Evolutionary conservation across 2,113 vertebrate genomes (phyloP).

Genomic region (Callopanchax toddi): DNA sequence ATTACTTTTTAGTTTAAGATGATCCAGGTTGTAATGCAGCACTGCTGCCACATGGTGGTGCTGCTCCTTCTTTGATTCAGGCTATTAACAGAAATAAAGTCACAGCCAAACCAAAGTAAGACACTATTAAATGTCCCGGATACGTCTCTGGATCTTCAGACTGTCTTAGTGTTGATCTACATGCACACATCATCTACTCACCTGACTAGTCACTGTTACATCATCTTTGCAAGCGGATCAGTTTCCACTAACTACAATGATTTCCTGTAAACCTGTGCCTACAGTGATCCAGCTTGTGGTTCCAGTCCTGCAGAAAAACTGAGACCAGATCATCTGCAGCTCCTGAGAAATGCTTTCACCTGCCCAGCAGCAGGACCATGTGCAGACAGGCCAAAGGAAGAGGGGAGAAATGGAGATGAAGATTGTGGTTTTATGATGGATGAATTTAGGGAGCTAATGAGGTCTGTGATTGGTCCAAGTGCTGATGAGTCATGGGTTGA

Average conservation of each 20-base stretch:
- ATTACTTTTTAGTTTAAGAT: too few relatives aligned
- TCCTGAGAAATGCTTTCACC: slow-evolving; percentile 57
- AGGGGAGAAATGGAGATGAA: slow-evolving; percentile 3
- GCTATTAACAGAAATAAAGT: neutral
- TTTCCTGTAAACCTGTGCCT: neutral
- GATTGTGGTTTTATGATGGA: slow-evolving; percentile 43
- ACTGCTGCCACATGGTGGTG: slow-evolving; percentile 53
- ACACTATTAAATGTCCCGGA: too few relatives aligned
- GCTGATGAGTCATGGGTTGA: slow-evolving; percentile 42
- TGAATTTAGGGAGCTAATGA: slow-evolving; percentile 60
- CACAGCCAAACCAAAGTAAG: neutral
- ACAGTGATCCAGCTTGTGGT: slow-evolving; percentile 46
- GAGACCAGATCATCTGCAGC: slow-evolving; percentile 49
- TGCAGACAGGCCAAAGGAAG: neutral
- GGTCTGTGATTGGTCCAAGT: slow-evolving; percentile 45
- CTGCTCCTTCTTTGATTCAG: slow-evolving; percentile 12
- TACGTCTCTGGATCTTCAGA: too few relatives aligned
- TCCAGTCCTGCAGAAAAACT: slow-evolving; percentile 54
- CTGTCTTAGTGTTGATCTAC: too few relatives aligned
- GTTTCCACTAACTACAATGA: too few relatives aligned
- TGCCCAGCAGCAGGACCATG: neutral
- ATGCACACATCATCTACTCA: too few relatives aligned
- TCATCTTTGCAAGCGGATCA: too few relatives aligned
- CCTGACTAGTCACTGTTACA: too few relatives aligned
- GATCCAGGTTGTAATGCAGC: slow-evolving; percentile 12